phyloP scores from a whole-genome alignment of 2,888 invertebrate species.

The Andrena camellia region DNA sequence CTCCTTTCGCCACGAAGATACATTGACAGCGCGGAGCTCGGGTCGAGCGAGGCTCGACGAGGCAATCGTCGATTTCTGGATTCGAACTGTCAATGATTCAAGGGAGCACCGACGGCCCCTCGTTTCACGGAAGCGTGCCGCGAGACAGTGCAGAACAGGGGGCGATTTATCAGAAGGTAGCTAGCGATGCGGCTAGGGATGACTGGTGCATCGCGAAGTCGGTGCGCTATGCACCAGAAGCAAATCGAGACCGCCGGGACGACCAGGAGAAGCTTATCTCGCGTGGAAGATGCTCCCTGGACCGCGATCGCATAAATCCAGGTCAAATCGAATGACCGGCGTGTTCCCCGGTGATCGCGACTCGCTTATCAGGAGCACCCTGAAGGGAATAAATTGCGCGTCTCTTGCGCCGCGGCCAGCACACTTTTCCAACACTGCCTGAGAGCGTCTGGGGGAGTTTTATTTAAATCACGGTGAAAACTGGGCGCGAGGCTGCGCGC shows the following conservation, averaged over 20 bases:
- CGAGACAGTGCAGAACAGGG: conserved; percentile 32
- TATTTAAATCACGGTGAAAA: background rate
- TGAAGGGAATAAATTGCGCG: conserved; percentile 61
- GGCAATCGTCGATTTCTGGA: conserved; percentile 1
- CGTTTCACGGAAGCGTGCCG: conserved; percentile 55
- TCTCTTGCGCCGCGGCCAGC: conserved; percentile 6
- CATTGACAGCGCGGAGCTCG: too few relatives aligned
- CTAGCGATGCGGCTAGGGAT: conserved; percentile 65
- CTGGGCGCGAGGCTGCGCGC: too few relatives aligned
- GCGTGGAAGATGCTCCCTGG: conserved; percentile 37
- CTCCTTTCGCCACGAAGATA: too few relatives aligned
- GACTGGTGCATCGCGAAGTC: conserved; percentile 65
- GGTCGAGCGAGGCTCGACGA: too few relatives aligned
- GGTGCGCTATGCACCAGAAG: conserved; percentile 62
- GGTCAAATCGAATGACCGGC: conserved; percentile 63
- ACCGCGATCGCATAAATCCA: conserved; percentile 66
- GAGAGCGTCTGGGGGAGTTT: conserved; percentile 17
- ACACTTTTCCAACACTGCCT: conserved; percentile 16
- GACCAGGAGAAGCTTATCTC: conserved; percentile 53
- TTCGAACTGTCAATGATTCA: conserved; percentile 42
- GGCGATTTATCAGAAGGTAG: conserved; percentile 64
- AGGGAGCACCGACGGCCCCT: conserved; percentile 43
- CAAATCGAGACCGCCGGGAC: conserved; percentile 65
- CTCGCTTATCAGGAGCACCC: conserved; percentile 28
- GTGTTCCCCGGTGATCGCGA: conserved; percentile 22